A percentile compares a stretch with the other conserved stretches of the same genome.
Evolutionary conservation across 2,797 vertebrate genomes (phyloP).

Genomic region (Brachymystax lenok): DNA sequence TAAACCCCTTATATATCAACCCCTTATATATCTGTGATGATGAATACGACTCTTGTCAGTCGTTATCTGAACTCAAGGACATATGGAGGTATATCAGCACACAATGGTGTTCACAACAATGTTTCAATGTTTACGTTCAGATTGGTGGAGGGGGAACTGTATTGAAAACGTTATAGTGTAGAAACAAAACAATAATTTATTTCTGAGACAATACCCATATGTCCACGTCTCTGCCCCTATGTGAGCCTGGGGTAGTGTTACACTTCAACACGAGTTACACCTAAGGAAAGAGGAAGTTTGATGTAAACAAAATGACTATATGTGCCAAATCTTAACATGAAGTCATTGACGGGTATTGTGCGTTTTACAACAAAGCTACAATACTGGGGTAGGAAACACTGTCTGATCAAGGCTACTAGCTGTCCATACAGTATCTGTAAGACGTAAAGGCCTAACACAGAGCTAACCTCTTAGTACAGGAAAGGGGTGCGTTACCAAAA

Average conservation of each 20-base stretch:
- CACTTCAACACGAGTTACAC: neutral
- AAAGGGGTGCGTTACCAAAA: neutral
- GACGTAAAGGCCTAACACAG: neutral
- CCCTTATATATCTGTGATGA: neutral
- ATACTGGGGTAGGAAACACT: constrained; percentile 28
- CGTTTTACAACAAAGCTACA: neutral
- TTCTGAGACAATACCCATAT: constrained; percentile 13
- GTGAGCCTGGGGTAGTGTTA: neutral
- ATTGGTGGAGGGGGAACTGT: constrained; percentile 9
- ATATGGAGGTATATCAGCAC: neutral
- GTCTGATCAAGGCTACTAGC: constrained; percentile 31
- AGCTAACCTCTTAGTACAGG: neutral
- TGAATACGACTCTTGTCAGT: neutral
- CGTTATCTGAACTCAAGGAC: neutral
- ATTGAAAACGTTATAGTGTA: constrained; percentile 36
- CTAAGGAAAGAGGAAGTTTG: constrained; percentile 45
- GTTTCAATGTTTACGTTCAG: constrained; percentile 11
- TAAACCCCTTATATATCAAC: too few relatives aligned
- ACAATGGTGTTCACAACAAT: neutral
- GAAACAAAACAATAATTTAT: constrained; percentile 39
- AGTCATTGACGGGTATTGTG: constrained; percentile 41
- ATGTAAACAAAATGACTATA: constrained; percentile 52
- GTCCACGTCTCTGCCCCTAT: constrained; percentile 13
- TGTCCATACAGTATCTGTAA: neutral
- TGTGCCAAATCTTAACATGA: constrained; percentile 39